Base-by-base conservation (phyloP, 2,113 vertebrate genomes). In the Aix galericulata region DNA sequence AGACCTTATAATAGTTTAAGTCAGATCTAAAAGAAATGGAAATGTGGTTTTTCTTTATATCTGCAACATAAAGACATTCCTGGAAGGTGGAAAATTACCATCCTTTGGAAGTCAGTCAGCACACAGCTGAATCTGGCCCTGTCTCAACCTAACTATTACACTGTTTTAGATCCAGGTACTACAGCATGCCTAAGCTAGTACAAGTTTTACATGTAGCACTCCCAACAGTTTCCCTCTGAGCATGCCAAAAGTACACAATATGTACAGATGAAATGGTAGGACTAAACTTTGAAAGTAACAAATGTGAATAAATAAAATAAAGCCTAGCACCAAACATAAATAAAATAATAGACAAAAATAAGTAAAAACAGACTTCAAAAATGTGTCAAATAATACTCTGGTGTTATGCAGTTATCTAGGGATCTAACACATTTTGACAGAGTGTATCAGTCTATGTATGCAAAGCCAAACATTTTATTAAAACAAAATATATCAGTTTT, bases 381-480 rank as follows among this genome's bases (percentile, higher is more conserved):
- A 86, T 25, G 67, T 95, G 87, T 97, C 93, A 97, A 6, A 95
- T 96, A 96, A 96, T 96, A 81, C 72, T 92, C 44, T 91, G 93
- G 88, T 95, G 91, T 89, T 97, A 93, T 53, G 64, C 76, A 85
- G 94, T 94, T 96, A 89, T 89, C 96, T 88, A 40, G 95, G 95
- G 94, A 97, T 80, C 96, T 97, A 98, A 95, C 95, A 96, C 94
- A 42, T 97, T 97, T 96, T 97, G 86, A 94, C 77, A 84, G 96
- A 91, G 96, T 89, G 88, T 95, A 95, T 96, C 96, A 96, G 81
- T 71, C 78, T 94, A 9, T 83, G 81, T 96, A 94, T 9, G 88
- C 82, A 93, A 91, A 98, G 91, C 31, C 91, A 97, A 97, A 95
- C 82, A 96, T 95, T 97, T 95, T 96, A 96, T 94, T 97, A 96